Conservation (phyloP, 2,888 invertebrate species). For the Temnothorax ravouxi region DNA sequence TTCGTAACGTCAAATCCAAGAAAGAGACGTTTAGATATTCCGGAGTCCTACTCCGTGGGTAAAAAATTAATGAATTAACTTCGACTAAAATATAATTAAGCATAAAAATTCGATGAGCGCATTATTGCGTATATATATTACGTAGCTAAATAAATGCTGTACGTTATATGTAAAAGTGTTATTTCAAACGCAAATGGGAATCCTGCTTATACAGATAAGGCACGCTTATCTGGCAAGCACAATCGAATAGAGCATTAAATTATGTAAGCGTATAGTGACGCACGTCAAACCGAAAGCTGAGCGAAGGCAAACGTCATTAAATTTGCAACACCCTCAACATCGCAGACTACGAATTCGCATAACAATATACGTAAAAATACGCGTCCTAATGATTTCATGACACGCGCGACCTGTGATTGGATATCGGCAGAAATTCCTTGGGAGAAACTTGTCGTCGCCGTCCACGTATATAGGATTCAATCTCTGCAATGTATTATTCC, state of each 20-base stretch:
- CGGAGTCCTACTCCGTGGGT: not conserved
- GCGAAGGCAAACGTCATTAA: slow-evolving; percentile 32
- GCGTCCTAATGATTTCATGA: not conserved
- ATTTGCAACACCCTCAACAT: not conserved
- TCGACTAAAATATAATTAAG: not conserved
- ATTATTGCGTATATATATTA: slow-evolving; percentile 8
- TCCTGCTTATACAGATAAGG: slow-evolving; percentile 10
- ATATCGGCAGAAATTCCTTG: slow-evolving; percentile 10
- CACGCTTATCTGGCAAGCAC: slow-evolving; percentile 1
- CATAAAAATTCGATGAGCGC: not conserved
- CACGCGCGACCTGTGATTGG: not conserved
- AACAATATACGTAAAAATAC: slow-evolving; percentile 25
- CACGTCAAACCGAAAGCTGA: slow-evolving; percentile 19
- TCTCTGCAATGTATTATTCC: slow-evolving; percentile 24
- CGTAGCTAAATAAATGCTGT: not conserved
- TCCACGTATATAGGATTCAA: slow-evolving; percentile 3
- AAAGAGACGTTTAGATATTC: not conserved
- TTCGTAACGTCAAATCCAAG: not conserved
- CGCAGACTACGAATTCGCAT: not conserved
- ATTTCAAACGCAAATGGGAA: slow-evolving; percentile 19
- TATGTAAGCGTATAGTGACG: slow-evolving; percentile 32
- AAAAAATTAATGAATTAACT: not conserved
- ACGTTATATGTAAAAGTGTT: not conserved
- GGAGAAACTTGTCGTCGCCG: slow-evolving; percentile 3
- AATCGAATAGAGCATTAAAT: slow-evolving; percentile 42